Conservation (phyloP, 2,113 vertebrate species). For the Gila orcuttii region DNA sequence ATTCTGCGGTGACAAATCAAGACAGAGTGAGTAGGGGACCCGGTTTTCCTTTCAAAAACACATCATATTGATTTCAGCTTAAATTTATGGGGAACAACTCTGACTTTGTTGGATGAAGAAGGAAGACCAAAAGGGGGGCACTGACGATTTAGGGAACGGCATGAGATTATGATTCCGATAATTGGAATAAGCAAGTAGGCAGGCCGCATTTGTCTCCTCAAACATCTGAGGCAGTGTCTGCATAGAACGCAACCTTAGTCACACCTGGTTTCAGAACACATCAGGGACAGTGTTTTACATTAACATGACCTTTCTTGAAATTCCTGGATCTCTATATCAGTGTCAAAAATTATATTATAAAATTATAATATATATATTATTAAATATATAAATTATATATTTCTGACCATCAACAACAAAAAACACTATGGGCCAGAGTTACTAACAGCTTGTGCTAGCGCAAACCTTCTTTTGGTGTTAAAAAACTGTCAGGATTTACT, state of each 20-base stretch:
- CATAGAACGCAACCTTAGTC: background rate
- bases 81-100: constrained; percentile 35
- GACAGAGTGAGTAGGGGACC: constrained; percentile 44
- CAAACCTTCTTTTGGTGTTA: too few species aligned
- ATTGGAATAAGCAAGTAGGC: constrained; percentile 29
- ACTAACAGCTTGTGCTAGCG: too few species aligned
- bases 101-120: background rate
- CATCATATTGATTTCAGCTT: constrained; percentile 50
- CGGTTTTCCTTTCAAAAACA: constrained; percentile 49
- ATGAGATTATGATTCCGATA: constrained; percentile 34
- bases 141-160: constrained; percentile 30
- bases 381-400: too few species aligned
- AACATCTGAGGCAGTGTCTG: background rate
- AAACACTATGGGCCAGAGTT: constrained; percentile 17
- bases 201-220: constrained; percentile 9
- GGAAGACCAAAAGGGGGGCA: constrained; percentile 22
- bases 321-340: constrained; percentile 60
- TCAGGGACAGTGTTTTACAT: background rate
- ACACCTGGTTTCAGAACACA: constrained; percentile 1
- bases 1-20: constrained; percentile 65
- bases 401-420: background rate
- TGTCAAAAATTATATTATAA: background rate
- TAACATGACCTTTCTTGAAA: constrained; percentile 45
- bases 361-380: too few species aligned
- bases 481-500: too few species aligned